Evolutionary conservation across 2,888 invertebrate genomes (phyloP).

Genomic region (Brassicogethes aeneus): DNA sequence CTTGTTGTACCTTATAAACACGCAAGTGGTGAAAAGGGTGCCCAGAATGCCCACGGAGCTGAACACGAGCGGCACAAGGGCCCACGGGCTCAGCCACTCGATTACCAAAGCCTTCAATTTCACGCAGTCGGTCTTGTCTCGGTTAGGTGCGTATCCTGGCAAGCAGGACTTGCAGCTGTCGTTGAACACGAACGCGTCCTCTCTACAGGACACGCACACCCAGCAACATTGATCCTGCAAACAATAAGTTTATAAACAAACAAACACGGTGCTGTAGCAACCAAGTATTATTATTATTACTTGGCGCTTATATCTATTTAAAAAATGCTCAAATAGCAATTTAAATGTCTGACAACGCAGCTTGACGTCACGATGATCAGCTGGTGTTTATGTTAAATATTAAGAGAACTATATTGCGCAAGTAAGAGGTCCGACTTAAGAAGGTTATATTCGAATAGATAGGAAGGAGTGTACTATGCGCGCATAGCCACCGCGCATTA

Average conservation of each 20-base stretch:
- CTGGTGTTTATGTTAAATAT: no score
- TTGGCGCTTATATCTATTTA: no score
- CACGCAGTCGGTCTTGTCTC: slow-evolving; percentile 44
- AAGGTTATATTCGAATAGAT: no score
- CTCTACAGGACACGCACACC: slow-evolving; percentile 58
- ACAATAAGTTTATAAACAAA: slow-evolving; percentile 9
- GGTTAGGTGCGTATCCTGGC: slow-evolving; percentile 46
- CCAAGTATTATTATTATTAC: no score
- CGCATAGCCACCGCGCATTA: no score
- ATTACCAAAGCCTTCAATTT: slow-evolving; percentile 51
- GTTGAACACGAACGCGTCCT: slow-evolving; percentile 51
- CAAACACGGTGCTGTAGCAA: no score
- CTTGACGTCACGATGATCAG: no score
- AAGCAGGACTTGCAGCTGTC: slow-evolving; percentile 51
- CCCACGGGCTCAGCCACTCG: slow-evolving; percentile 57
- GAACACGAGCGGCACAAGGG: slow-evolving; percentile 53
- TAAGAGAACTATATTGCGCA: no score
- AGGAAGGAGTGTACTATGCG: no score
- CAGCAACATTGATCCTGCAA: slow-evolving; percentile 57
- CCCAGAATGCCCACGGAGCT: slow-evolving; percentile 52
- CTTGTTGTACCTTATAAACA: slow-evolving; percentile 50
- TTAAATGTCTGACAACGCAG: no score
- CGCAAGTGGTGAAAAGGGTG: slow-evolving; percentile 52
- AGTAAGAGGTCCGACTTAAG: no score
- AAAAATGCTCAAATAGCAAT: no score